Percentiles rank a stretch among this genome's conserved stretches.
Evolutionary conservation across 2,113 vertebrate species (phyloP).

Genomic region (Apteryx owenii): DNA sequence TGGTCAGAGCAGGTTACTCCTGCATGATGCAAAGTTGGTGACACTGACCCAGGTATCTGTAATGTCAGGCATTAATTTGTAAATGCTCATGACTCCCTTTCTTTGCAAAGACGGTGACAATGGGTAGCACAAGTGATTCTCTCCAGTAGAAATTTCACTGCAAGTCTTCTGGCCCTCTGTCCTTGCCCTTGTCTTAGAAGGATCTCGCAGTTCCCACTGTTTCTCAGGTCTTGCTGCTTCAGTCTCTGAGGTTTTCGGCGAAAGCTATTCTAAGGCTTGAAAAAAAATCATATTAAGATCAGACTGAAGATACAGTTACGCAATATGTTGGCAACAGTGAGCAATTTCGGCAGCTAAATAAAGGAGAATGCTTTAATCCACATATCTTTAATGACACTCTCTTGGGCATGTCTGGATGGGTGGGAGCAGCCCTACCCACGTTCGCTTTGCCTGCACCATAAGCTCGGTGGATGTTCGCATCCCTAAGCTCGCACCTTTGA

Average conservation of each 20-base stretch:
- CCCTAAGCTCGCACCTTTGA: rapidly evolving
- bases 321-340: slow-evolving; percentile 12
- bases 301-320: not conserved
- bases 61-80: not conserved
- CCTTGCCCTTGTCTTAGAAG: not conserved
- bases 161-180: not conserved
- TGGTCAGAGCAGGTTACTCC: not conserved
- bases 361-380: slow-evolving; percentile 48
- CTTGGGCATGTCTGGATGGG: slow-evolving; percentile 21
- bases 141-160: not conserved
- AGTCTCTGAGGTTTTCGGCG: not conserved
- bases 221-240: not conserved
- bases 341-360: slow-evolving; percentile 15
- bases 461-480: not conserved
- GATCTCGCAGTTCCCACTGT: not conserved
- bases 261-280: not conserved
- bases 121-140: not conserved
- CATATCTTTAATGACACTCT: slow-evolving; percentile 17
- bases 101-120: not conserved
- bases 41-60: not conserved
- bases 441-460: not conserved
- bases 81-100: not conserved
- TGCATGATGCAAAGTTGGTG: not conserved
- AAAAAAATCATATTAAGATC: not conserved
- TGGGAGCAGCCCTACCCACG: slow-evolving; percentile 1